Percentiles rank a stretch among this genome's conserved stretches.
phyloP scores from a whole-genome alignment of 2,113 vertebrate genomes.

The Euleptes europaea region DNA sequence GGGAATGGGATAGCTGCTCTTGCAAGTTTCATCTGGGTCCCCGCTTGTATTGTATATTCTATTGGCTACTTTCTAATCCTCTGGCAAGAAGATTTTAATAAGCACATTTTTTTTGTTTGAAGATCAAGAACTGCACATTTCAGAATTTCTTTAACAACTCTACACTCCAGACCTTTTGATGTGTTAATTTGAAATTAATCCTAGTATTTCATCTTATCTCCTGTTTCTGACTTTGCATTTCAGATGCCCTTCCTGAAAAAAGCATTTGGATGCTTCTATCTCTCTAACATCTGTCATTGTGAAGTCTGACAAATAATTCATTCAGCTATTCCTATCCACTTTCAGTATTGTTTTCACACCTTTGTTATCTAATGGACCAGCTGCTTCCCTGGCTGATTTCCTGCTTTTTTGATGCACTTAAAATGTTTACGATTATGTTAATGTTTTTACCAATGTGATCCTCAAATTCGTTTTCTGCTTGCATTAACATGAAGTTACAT shows the following conservation, averaged over 20 bases:
- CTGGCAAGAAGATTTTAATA: not conserved
- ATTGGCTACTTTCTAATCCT: not conserved
- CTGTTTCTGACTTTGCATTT: not conserved
- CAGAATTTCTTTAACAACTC: not conserved
- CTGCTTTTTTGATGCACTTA: not conserved
- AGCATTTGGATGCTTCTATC: not conserved
- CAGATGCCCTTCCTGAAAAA: not conserved
- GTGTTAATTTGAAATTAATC: not conserved
- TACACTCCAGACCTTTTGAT: not conserved
- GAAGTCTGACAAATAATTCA: not conserved
- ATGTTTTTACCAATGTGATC: no score
- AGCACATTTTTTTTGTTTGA: not conserved
- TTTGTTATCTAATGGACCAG: not conserved
- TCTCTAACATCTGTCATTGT: not conserved
- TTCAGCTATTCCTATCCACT: not conserved
- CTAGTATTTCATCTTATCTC: not conserved
- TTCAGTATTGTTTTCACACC: not conserved
- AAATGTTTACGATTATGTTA: not conserved
- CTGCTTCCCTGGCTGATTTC: not conserved
- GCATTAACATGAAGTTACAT: not conserved
- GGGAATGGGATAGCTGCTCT: no score
- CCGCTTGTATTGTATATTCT: not conserved
- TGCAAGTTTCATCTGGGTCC: no score
- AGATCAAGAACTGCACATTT: not conserved
- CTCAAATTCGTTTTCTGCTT: no score